phyloP scores from a whole-genome alignment of 2,113 vertebrate species.

The Bos taurus region ARS-UCD2.0 NC_037345.1:41134501-41135000 shows the following conservation, averaged over 20 bases:
- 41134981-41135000: neutral
- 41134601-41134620: neutral
- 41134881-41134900: neutral
- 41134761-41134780: neutral
- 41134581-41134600: neutral
- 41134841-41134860: neutral
- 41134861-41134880: neutral
- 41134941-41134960: neutral
- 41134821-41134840: neutral
- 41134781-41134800: fast-evolving
- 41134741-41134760: fast-evolving
- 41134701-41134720: neutral
- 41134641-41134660: neutral
- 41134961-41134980: neutral
- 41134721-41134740: neutral
- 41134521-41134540: neutral
- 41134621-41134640: neutral
- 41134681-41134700: neutral
- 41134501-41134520: neutral
- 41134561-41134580: neutral
- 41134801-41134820: fast-evolving
- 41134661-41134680: neutral
- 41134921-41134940: neutral
- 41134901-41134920: neutral
- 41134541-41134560: neutral